Conservation (phyloP, 2,888 invertebrate genomes). For the Pammene fasciana region DNA sequence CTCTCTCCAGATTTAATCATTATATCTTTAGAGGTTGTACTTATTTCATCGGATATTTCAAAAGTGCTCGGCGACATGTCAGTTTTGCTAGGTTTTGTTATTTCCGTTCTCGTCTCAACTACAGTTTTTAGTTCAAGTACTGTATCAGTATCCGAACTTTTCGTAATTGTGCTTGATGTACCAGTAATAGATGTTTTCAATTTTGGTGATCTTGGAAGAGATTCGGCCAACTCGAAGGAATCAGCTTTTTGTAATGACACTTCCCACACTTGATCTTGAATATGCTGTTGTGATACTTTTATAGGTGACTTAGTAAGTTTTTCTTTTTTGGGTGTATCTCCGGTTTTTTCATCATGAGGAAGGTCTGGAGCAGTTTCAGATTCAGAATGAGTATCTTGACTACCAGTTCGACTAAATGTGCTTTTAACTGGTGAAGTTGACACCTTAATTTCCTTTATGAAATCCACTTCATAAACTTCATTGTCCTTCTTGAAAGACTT, state of each 20-base stretch:
- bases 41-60: conserved; percentile 73
- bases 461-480: conserved; percentile 79
- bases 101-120: conserved; percentile 60
- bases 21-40: conserved; percentile 73
- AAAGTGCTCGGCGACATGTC: conserved; percentile 72
- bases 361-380: conserved; percentile 81
- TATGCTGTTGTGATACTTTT: conserved; percentile 73
- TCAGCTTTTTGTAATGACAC: conserved; percentile 73
- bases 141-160: conserved; percentile 60
- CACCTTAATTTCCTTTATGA: conserved; percentile 81
- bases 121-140: conserved; percentile 61
- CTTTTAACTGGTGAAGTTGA: conserved; percentile 79
- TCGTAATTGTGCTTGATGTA: conserved; percentile 55
- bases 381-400: conserved; percentile 83
- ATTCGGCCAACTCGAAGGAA: conserved; percentile 68
- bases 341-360: conserved; percentile 73
- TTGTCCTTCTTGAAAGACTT: conserved; percentile 79
- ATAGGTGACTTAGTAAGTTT: conserved; percentile 70
- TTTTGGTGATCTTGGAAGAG: conserved; percentile 58
- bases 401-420: conserved; percentile 79
- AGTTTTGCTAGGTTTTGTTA: conserved; percentile 62
- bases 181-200: conserved; percentile 51
- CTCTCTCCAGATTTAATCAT: conserved; percentile 82
- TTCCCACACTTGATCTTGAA: conserved; percentile 78
- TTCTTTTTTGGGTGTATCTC: conserved; percentile 71